Percentiles rank a stretch among this genome's conserved stretches.
Evolutionary conservation across 2,113 vertebrate genomes (phyloP).

Genomic region (Perca fluviatilis): DNA sequence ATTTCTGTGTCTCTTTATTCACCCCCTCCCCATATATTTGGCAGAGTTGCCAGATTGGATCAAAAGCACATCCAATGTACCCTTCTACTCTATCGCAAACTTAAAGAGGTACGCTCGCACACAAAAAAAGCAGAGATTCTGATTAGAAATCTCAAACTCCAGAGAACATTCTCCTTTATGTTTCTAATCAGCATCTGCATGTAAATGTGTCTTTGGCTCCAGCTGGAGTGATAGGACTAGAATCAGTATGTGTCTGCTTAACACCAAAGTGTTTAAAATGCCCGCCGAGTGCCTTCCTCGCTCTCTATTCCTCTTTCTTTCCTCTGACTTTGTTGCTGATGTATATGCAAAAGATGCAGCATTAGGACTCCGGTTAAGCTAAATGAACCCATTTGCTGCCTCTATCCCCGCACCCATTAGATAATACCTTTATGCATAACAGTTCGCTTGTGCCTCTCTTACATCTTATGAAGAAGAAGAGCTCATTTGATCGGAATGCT

Average conservation of each 20-base stretch:
- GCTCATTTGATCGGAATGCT: constrained; percentile 75
- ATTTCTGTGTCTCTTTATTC: constrained; percentile 47
- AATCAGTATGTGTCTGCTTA: constrained; percentile 73
- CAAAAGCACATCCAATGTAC: constrained; percentile 57
- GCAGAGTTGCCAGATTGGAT: constrained; percentile 60
- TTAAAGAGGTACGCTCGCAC: constrained; percentile 21
- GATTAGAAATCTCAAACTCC: constrained; percentile 60
- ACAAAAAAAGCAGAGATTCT: neutral
- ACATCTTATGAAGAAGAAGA: constrained; percentile 58
- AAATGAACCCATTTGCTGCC: constrained; percentile 83
- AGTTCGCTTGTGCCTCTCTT: constrained; percentile 76
- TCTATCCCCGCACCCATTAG: constrained; percentile 62
- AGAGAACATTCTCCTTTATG: constrained; percentile 56
- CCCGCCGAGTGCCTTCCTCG: constrained; percentile 56
- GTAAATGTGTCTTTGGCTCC: constrained; percentile 66
- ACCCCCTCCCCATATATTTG: constrained; percentile 14
- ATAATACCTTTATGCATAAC: constrained; percentile 73
- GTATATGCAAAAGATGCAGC: constrained; percentile 68
- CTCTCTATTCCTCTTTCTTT: constrained; percentile 30
- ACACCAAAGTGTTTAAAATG: constrained; percentile 79
- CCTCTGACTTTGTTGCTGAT: constrained; percentile 58
- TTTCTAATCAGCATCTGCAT: constrained; percentile 69
- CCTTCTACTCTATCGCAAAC: constrained; percentile 32
- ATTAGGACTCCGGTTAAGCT: constrained; percentile 80
- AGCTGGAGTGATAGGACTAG: constrained; percentile 64